These are phyloP conservation scores for Chironex yamaguchii DNA, from an alignment of 30 jellyfish, hydroid and myxozoan species.

Conservation along the genomic window DNA sequence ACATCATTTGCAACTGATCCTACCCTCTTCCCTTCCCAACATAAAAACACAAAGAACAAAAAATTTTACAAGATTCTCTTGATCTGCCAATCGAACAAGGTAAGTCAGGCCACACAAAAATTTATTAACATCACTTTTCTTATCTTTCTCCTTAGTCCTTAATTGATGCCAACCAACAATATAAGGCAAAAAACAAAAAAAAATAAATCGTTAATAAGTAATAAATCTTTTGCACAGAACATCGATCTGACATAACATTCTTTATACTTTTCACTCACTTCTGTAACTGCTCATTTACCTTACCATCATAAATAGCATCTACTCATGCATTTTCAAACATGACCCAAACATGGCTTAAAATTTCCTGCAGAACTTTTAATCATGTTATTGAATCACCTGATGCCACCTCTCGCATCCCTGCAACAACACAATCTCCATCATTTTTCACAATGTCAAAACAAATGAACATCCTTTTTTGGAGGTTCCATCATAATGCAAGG, in stretches of 20 bases:
- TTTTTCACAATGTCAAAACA: conserved; percentile 27
- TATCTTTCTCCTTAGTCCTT: background rate
- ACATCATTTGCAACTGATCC: conserved; percentile 69
- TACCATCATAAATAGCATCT: background rate
- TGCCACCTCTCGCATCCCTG: conserved; percentile 23
- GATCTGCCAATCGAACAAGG: conserved; percentile 62
- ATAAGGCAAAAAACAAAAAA: conserved; percentile 36
- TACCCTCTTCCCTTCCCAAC: conserved; percentile 44
- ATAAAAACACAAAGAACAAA: conserved; percentile 13
- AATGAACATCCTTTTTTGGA: conserved; percentile 9
- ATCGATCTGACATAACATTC: conserved; percentile 46
- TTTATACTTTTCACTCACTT: conserved; percentile 12
- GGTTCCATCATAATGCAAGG: conserved; percentile 36
- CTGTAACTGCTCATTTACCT: too few species aligned
- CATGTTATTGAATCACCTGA: conserved; percentile 38
- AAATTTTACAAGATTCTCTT: too few species aligned
- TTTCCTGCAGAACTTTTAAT: conserved; percentile 4
- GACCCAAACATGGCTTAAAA: background rate
- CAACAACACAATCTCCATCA: conserved; percentile 8
- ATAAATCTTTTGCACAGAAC: conserved; percentile 40
- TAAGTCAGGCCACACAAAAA: conserved; percentile 60
- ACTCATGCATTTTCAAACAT: background rate
- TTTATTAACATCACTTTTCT: background rate
- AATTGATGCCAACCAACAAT: conserved; percentile 19
- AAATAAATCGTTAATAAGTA: too few species aligned